Evolutionary conservation across 2,888 invertebrate species (phyloP).

Genomic region (Archaeoteleia sp.): DNA sequence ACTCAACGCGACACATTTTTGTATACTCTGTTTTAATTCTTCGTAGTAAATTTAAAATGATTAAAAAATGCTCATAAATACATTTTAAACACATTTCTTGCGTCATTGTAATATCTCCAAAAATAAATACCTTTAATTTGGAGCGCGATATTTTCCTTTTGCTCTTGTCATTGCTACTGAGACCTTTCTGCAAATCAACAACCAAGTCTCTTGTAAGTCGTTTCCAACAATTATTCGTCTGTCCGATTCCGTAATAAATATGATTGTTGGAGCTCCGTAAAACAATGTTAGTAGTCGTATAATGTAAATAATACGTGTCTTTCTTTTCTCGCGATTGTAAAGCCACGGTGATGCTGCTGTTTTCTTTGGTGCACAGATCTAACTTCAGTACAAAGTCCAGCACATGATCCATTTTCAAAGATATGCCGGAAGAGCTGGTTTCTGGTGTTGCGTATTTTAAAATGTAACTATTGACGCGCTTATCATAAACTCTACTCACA

Average conservation of each 20-base stretch:
- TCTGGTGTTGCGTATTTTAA: constrained; percentile 85
- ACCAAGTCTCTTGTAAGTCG: constrained; percentile 90
- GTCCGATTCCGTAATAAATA: constrained; percentile 91
- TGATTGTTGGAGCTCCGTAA: constrained; percentile 84
- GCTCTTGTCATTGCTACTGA: constrained; percentile 81
- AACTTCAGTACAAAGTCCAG: constrained; percentile 86
- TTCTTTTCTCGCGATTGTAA: constrained; percentile 87
- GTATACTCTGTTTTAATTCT: too few species aligned
- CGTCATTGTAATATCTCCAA: not conserved
- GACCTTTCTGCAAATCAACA: constrained; percentile 93
- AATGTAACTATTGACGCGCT: constrained; percentile 78
- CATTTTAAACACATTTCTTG: too few species aligned
- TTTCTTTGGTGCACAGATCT: constrained; percentile 83
- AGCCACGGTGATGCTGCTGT: constrained; percentile 88
- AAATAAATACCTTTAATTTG: constrained; percentile 79
- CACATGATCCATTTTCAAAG: constrained; percentile 81
- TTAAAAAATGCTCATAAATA: too few species aligned
- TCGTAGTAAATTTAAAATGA: too few species aligned
- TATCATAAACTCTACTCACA: constrained; percentile 80
- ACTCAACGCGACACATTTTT: too few species aligned
- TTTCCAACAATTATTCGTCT: constrained; percentile 81
- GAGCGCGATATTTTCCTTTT: constrained; percentile 83
- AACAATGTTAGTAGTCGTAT: constrained; percentile 84
- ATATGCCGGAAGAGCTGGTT: constrained; percentile 81
- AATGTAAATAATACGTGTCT: constrained; percentile 88